A percentile compares a stretch with the other conserved stretches of the same genome.
These are phyloP conservation scores for Hymenopus coronatus DNA, from an alignment of 2,888 invertebrate species.

Conservation along the genomic window DNA sequence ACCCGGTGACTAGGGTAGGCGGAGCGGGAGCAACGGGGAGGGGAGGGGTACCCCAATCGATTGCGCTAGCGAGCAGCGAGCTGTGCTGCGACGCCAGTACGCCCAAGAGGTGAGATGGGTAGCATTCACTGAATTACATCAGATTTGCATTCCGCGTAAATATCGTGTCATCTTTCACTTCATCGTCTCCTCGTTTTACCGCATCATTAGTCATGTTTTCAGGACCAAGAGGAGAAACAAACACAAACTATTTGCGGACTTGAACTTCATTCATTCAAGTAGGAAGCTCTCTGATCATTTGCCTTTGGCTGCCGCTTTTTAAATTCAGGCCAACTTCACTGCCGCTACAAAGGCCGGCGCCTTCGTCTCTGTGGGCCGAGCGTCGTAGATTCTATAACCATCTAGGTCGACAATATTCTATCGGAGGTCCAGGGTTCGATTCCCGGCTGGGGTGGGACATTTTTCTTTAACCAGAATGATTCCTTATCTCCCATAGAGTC, in stretches of 20 bases:
- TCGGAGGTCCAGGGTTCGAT: too few species aligned
- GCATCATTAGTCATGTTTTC: not conserved
- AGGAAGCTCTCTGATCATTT: not conserved
- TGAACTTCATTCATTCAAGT: not conserved
- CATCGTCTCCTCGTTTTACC: not conserved
- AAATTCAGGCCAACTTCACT: not conserved
- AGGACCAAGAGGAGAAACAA: not conserved
- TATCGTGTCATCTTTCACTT: not conserved
- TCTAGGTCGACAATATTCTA: too few species aligned
- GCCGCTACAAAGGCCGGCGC: not conserved
- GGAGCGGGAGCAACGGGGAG: slow-evolving; percentile 15
- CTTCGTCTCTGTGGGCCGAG: not conserved
- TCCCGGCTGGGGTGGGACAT: too few species aligned
- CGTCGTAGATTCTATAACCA: too few species aligned
- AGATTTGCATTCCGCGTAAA: not conserved
- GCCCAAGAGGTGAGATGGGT: not conserved
- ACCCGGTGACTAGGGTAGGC: slow-evolving; percentile 40
- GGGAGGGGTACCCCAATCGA: slow-evolving; percentile 2
- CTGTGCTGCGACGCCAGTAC: not conserved
- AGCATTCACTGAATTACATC: not conserved
- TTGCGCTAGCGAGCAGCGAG: not conserved
- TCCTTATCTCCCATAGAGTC: too few species aligned
- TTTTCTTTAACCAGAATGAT: too few species aligned
- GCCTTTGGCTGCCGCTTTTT: not conserved
- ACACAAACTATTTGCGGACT: not conserved